Evolutionary conservation across 2,113 vertebrate species (phyloP).

Genomic region (Scalopus aquaticus): DNA sequence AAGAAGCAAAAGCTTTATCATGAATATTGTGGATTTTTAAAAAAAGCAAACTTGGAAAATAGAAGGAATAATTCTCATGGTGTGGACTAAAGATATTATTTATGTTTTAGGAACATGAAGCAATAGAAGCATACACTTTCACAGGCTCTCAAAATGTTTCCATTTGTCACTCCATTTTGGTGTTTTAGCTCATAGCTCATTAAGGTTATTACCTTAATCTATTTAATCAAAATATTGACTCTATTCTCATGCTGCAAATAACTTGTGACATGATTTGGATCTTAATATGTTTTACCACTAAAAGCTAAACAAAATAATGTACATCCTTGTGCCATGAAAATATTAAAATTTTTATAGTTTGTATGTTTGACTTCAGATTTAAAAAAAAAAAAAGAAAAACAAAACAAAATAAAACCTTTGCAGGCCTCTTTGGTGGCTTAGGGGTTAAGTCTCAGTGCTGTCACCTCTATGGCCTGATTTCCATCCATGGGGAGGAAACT

Average conservation of each 20-base stretch:
- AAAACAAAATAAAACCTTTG: background rate
- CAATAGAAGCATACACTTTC: background rate
- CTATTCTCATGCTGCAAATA: constrained; percentile 60
- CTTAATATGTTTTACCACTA: constrained; percentile 36
- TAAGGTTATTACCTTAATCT: constrained; percentile 75
- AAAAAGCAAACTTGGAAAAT: background rate
- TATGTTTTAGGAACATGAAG: background rate
- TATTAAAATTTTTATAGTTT: background rate
- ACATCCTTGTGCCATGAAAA: background rate
- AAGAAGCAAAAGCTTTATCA: background rate
- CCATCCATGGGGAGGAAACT: too few species aligned
- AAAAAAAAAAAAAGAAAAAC: too few species aligned
- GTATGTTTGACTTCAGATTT: background rate
- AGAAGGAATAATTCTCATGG: background rate
- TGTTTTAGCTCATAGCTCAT: constrained; percentile 52
- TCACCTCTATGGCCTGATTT: too few species aligned
- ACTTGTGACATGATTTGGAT: constrained; percentile 56
- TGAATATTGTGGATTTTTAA: background rate
- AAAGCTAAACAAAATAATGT: constrained; percentile 35
- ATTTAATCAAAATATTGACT: constrained; percentile 79
- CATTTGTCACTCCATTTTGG: constrained; percentile 20
- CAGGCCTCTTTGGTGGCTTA: too few species aligned
- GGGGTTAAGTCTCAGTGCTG: too few species aligned
- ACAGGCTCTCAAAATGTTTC: background rate
- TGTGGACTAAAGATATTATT: background rate